These are phyloP conservation scores for Scaptomyza tumidula DNA, from an alignment of 2,888 invertebrate species.

Conservation along the genomic window DNA sequence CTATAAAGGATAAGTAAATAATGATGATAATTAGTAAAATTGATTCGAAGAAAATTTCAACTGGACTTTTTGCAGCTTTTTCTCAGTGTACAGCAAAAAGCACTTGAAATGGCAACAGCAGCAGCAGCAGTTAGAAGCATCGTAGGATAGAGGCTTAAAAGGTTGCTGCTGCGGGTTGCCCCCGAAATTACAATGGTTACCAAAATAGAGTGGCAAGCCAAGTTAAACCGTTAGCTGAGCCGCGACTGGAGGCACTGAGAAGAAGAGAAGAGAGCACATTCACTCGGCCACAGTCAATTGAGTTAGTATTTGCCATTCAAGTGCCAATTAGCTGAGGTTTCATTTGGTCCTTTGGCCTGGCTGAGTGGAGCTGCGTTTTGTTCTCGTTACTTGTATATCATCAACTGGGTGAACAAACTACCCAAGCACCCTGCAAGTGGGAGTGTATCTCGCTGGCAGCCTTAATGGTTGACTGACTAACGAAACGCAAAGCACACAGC, in stretches of 20 bases:
- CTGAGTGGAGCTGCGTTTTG: constrained; percentile 35
- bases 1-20: background rate
- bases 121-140: constrained; percentile 11
- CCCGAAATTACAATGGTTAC: constrained; percentile 51
- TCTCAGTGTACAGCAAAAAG: background rate
- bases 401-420: constrained; percentile 18
- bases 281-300: constrained; percentile 41
- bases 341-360: constrained; percentile 30
- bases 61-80: background rate
- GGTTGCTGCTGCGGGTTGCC: background rate
- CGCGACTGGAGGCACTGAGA: background rate
- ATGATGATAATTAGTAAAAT: too few relatives aligned
- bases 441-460: background rate
- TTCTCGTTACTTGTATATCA: constrained; percentile 21
- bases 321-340: constrained; percentile 72
- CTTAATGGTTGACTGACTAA: constrained; percentile 21
- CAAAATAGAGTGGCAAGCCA: constrained; percentile 47
- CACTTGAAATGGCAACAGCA: constrained; percentile 30
- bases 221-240: constrained; percentile 44
- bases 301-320: constrained; percentile 64
- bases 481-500: constrained; percentile 15
- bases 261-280: background rate
- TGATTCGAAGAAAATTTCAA: background rate
- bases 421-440: background rate
- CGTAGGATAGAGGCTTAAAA: background rate